Conservation (phyloP, 2,797 vertebrate species). For the Picus viridis region DNA sequence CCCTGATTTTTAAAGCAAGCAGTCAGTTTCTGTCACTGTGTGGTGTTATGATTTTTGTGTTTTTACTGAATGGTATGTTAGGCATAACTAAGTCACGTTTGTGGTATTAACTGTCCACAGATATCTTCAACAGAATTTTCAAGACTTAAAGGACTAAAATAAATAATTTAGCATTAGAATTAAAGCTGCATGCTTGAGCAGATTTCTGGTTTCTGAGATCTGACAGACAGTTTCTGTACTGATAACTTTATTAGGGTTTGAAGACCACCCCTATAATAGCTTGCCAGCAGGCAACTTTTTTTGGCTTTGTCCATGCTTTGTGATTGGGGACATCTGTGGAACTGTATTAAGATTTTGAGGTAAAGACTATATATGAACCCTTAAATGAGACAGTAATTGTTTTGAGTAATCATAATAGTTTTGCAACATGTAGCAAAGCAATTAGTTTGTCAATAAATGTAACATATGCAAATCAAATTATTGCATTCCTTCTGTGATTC, state of each 20-base stretch:
- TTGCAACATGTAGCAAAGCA: neutral
- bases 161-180: neutral
- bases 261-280: neutral
- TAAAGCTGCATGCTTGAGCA: neutral
- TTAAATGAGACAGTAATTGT: neutral
- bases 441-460: neutral
- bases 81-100: neutral
- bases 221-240: neutral
- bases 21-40: neutral
- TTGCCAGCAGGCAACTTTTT: neutral
- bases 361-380: neutral
- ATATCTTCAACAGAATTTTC: neutral
- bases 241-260: neutral
- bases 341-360: neutral
- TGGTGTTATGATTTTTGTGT: neutral
- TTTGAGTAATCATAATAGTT: neutral
- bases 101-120: neutral
- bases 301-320: neutral
- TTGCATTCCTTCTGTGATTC: neutral
- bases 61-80: neutral
- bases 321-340: neutral
- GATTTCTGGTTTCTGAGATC: neutral
- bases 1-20: neutral
- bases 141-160: neutral
- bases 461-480: neutral